These are phyloP conservation scores for Tragulus kanchil DNA, from an alignment of 2,113 vertebrate genomes.

Conservation along the genomic window DNA sequence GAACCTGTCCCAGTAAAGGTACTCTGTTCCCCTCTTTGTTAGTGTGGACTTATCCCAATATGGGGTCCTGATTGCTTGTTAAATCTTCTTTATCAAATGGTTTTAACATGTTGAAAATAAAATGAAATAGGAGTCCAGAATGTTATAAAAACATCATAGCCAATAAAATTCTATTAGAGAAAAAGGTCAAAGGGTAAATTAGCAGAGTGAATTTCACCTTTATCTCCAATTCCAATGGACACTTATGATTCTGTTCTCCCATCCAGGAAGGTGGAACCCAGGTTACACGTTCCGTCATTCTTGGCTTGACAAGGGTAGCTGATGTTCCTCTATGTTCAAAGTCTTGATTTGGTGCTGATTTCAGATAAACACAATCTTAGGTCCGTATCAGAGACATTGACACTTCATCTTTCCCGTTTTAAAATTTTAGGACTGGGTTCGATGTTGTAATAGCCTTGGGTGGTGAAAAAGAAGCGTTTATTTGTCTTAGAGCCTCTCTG, in stretches of 20 bases:
- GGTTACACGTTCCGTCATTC: not conserved
- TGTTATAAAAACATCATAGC: not conserved
- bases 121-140: constrained; percentile 9
- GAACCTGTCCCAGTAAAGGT: no score
- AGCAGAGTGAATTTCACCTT: not conserved
- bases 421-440: not conserved
- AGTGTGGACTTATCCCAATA: not conserved
- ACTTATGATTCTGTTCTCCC: not conserved
- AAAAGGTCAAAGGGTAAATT: not conserved
- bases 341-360: not conserved
- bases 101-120: not conserved
- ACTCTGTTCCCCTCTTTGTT: not conserved
- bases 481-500: constrained; percentile 66
- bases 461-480: constrained; percentile 60
- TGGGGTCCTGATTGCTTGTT: not conserved
- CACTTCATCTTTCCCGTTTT: constrained; percentile 24
- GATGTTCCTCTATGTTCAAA: not conserved
- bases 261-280: not conserved
- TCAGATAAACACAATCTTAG: not conserved
- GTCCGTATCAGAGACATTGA: not conserved
- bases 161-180: not conserved
- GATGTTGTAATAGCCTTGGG: constrained; percentile 19
- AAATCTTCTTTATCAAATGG: not conserved
- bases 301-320: not conserved
- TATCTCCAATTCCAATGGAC: not conserved